phyloP scores from a whole-genome alignment of 2,113 vertebrate species.

The Desmodus rotundus region DNA sequence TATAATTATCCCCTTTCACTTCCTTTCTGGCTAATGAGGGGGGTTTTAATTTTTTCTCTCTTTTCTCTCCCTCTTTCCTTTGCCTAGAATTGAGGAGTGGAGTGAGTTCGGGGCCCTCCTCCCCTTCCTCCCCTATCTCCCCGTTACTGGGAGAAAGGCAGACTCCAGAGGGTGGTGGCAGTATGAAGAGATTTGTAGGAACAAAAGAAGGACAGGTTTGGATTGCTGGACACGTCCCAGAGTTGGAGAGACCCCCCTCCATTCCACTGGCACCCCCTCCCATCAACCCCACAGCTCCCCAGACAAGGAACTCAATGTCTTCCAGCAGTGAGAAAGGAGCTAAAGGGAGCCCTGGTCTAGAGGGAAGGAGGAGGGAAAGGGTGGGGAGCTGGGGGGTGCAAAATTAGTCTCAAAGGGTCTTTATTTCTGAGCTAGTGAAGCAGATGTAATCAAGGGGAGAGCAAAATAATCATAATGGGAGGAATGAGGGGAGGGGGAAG shows the following conservation, averaged over 20 bases:
- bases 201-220: constrained; percentile 89
- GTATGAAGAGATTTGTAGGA: constrained; percentile 86
- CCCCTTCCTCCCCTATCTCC: constrained; percentile 50
- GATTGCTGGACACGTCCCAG: constrained; percentile 90
- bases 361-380: constrained; percentile 47
- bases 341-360: constrained; percentile 64
- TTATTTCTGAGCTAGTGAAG: constrained; percentile 78
- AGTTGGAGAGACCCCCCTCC: constrained; percentile 67
- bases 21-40: constrained; percentile 78
- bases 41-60: constrained; percentile 43
- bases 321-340: constrained; percentile 80
- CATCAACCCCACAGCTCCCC: constrained; percentile 67
- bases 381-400: constrained; percentile 56
- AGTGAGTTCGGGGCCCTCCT: constrained; percentile 66
- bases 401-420: constrained; percentile 71
- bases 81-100: constrained; percentile 55
- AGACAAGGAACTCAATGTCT: constrained; percentile 83
- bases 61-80: constrained; percentile 28
- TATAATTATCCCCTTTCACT: constrained; percentile 78
- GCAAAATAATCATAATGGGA: constrained; percentile 70
- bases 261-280: constrained; percentile 67
- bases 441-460: constrained; percentile 75
- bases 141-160: constrained; percentile 76
- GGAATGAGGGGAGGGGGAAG: constrained; percentile 39
- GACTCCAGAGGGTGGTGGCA: constrained; percentile 83